A percentile compares a stretch with the other conserved stretches of the same genome.
Evolutionary conservation across 2,113 vertebrate genomes (phyloP).

Genomic region (Nematolebias whitei): DNA sequence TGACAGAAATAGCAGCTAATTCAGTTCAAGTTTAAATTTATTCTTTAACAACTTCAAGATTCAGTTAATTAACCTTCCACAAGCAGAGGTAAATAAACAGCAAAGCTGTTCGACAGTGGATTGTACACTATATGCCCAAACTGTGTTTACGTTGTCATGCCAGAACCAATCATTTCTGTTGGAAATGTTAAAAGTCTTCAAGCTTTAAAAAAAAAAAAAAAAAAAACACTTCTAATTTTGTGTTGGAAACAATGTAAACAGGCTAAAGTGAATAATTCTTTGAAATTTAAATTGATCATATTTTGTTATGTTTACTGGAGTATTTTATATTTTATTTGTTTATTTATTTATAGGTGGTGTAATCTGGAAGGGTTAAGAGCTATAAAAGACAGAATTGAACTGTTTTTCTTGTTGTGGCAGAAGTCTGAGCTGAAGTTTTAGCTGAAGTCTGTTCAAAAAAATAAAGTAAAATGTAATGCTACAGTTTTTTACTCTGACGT

Average conservation of each 20-base stretch:
- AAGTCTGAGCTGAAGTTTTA: neutral
- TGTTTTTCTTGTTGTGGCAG: neutral
- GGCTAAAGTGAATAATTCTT: too few relatives aligned
- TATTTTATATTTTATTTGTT: too few relatives aligned
- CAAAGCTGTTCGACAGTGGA: neutral
- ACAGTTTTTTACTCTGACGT: neutral
- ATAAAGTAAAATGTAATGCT: too few relatives aligned
- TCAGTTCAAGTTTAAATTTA: neutral
- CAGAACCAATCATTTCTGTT: neutral
- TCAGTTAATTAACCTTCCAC: neutral
- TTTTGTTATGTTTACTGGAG: too few relatives aligned
- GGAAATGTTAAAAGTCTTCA: neutral
- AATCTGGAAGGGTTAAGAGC: neutral
- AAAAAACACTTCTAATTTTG: too few relatives aligned
- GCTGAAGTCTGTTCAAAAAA: neutral
- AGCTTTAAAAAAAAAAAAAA: too few relatives aligned
- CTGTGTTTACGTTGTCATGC: neutral
- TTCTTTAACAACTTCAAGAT: neutral
- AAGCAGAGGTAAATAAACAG: neutral
- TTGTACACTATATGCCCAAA: neutral
- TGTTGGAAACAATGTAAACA: too few relatives aligned
- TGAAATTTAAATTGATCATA: too few relatives aligned
- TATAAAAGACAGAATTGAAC: neutral
- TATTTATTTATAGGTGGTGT: too few relatives aligned
- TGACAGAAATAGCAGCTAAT: slow-evolving; percentile 12